phyloP scores from a whole-genome alignment of 2,113 vertebrate species.

The Ctenodactylus gundi region DNA sequence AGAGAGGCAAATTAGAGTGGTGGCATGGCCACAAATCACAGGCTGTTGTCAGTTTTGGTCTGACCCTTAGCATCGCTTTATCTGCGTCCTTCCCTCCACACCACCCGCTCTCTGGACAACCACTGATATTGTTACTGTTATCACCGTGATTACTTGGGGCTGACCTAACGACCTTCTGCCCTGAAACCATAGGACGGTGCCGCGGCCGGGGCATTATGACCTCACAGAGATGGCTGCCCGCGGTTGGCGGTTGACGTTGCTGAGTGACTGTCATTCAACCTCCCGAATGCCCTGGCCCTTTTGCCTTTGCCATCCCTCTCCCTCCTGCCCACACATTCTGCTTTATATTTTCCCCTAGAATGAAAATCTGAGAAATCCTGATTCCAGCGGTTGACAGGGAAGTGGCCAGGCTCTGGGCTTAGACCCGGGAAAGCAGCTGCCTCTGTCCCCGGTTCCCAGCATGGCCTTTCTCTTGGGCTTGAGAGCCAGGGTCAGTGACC shows the following conservation, averaged over 20 bases:
- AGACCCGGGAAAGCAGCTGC: not conserved
- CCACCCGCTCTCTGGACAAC: conserved; percentile 20
- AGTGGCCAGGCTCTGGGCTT: not conserved
- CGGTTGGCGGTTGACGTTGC: not conserved
- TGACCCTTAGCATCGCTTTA: conserved; percentile 60
- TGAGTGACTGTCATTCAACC: not conserved
- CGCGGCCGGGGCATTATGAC: accelerated
- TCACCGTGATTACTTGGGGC: not conserved
- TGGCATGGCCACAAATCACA: conserved; percentile 52
- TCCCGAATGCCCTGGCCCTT: not conserved
- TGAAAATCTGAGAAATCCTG: not conserved
- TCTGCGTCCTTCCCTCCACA: conserved; percentile 37
- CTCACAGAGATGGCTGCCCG: not conserved
- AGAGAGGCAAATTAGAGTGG: conserved; percentile 39
- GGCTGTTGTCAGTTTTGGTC: conserved; percentile 32
- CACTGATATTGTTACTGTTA: conserved; percentile 9
- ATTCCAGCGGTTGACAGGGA: not conserved
- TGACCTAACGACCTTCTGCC: conserved; percentile 6
- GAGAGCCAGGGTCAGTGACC: not conserved
- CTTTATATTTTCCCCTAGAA: not conserved
- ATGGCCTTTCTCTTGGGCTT: not conserved
- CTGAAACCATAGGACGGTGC: not conserved
- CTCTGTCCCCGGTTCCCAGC: not conserved
- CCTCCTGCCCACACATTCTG: accelerated
- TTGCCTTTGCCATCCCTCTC: accelerated